These are phyloP conservation scores for Corythaixoides concolor DNA, from an alignment of 2,113 vertebrate species.

Conservation along the genomic window DNA sequence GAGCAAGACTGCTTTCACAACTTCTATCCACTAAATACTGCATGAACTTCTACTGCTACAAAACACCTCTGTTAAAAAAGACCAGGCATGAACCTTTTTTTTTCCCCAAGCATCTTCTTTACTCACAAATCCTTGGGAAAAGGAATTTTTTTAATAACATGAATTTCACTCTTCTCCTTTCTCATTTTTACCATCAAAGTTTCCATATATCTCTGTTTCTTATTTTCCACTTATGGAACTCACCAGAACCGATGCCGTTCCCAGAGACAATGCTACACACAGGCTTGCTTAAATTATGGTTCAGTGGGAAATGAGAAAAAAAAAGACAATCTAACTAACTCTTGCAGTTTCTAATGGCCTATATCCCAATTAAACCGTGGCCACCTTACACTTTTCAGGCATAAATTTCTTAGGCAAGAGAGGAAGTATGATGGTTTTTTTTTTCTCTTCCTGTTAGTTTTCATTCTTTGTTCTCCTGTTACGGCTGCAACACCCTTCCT, in stretches of 20 bases:
- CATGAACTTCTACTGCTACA: background rate
- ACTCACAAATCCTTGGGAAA: background rate
- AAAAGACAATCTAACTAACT: background rate
- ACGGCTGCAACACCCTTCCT: background rate
- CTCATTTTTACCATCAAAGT: background rate
- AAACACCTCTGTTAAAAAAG: background rate
- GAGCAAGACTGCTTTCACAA: background rate
- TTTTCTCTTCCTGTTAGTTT: background rate
- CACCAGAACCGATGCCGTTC: background rate
- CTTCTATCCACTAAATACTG: background rate
- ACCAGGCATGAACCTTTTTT: background rate
- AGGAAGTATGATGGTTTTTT: background rate
- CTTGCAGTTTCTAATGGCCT: background rate
- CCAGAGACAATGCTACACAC: background rate
- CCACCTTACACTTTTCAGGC: background rate
- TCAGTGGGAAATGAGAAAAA: background rate
- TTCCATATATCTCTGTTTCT: background rate
- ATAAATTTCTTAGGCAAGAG: background rate
- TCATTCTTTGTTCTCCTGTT: background rate
- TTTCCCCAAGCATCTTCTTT: too few species aligned
- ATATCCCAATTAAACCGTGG: background rate
- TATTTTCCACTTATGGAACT: background rate
- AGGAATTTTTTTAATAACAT: background rate
- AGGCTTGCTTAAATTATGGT: background rate
- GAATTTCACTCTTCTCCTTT: background rate